Conservation (phyloP, 2,888 invertebrate species). For the Chaetoderma sp. region DNA sequence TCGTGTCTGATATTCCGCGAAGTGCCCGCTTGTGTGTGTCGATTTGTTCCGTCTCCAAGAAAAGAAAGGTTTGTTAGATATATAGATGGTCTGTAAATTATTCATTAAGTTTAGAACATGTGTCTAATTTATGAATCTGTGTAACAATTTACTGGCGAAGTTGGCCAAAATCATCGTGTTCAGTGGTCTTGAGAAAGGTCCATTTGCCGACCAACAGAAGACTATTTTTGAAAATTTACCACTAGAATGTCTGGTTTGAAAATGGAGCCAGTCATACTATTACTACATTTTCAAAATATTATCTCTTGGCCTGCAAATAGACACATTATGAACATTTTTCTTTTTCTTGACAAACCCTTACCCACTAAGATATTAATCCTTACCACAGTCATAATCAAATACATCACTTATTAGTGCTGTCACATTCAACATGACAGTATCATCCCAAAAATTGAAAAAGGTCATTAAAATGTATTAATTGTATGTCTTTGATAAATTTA, state of each 20-base stretch:
- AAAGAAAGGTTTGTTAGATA: constrained; percentile 60
- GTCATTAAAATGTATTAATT: too few relatives aligned
- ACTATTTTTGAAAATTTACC: too few relatives aligned
- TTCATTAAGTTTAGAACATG: not conserved
- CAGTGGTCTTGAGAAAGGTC: too few relatives aligned
- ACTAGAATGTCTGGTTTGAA: too few relatives aligned
- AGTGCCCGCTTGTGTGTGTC: constrained; percentile 73
- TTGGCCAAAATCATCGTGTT: not conserved
- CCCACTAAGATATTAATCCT: not conserved
- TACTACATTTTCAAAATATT: not conserved
- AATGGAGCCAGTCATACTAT: too few relatives aligned
- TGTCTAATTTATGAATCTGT: not conserved
- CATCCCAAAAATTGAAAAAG: too few relatives aligned
- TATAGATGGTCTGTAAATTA: not conserved
- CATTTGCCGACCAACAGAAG: too few relatives aligned
- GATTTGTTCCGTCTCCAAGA: constrained; percentile 71
- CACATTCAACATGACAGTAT: too few relatives aligned
- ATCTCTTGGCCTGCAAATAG: too few relatives aligned
- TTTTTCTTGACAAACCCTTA: constrained; percentile 9
- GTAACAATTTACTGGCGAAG: not conserved
- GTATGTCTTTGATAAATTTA: too few relatives aligned
- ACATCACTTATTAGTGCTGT: not conserved
- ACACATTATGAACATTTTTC: not conserved
- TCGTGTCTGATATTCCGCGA: constrained; percentile 73
- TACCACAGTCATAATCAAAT: not conserved